phyloP scores from a whole-genome alignment of 2,888 invertebrate genomes.

The Eudemis profundana region DNA sequence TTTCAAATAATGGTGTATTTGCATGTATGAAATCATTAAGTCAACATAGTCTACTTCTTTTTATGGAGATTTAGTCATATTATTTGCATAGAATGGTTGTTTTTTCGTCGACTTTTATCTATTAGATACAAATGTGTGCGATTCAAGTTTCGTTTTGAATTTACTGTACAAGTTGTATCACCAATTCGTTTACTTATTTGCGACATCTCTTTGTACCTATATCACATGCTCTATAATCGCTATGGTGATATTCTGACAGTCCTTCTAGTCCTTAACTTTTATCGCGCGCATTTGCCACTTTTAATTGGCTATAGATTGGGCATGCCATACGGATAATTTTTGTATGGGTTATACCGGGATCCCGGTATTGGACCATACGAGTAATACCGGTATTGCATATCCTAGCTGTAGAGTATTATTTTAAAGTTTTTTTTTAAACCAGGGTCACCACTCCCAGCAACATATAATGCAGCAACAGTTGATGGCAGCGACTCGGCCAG shows the following conservation, averaged over 20 bases:
- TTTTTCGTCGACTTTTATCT: background rate
- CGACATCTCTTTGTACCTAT: too few relatives aligned
- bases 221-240: too few relatives aligned
- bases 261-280: too few relatives aligned
- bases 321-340: too few relatives aligned
- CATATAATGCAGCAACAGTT: constrained; percentile 83
- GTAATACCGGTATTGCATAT: too few relatives aligned
- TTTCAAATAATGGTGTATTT: background rate
- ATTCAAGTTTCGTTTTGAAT: background rate
- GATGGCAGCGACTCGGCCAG: constrained; percentile 71
- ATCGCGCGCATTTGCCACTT: background rate
- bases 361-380: too few relatives aligned
- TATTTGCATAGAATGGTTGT: background rate
- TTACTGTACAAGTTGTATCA: too few relatives aligned
- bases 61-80: background rate
- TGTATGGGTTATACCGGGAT: too few relatives aligned
- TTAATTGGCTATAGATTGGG: too few relatives aligned
- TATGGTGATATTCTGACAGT: too few relatives aligned
- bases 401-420: background rate
- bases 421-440: constrained; percentile 30
- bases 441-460: constrained; percentile 82
- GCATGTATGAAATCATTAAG: constrained; percentile 6
- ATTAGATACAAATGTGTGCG: background rate
- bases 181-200: too few relatives aligned
- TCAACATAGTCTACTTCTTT: background rate